Base-by-base conservation (phyloP, 2,797 vertebrate genomes). In the Cottoperca gobio region DNA sequence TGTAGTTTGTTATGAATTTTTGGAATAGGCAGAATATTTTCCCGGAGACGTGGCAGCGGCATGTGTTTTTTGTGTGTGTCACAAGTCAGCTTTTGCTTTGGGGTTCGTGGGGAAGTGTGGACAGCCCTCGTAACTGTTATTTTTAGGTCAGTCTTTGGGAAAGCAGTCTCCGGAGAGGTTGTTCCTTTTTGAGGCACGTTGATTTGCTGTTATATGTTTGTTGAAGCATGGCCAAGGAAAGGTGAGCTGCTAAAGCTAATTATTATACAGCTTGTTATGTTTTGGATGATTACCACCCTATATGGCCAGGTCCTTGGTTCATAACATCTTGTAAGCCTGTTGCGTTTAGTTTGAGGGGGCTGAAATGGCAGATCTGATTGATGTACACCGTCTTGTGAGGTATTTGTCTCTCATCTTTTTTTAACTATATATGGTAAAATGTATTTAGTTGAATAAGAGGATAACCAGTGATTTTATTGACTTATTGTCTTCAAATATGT, bases 141-240 rank as follows among this genome's bases (percentile, higher is more conserved):
- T 95, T 95, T 94, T 95, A 95, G 93, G 70, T 76, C 86, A 86
- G 92, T 93, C 90, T 89, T 87, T 89, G 26, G 35, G 76, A 83
- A 87, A 80, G 79, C 74, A 39, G 83, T 81, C 86, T 90, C 70
- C 26, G 60, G 82, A 86, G 82, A 87, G 85, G 90, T 88, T 83
- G 67, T 73, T 84, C 62, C 48, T 78, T 85, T 85, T 66, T 67
- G 59, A 77, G 68, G 43, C 83, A 73, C 77, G 70, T 79, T 66
- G 35, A 16, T 79, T 80, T 58, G 33, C 76, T 84, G 49, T 69
- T 63, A 72, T 58, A 52, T 59, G 42, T 81, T 75, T 81, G 57
- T 76, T 81, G 59, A 90, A 85, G 10, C 54, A 66, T 80, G 37
- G 65, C 78, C 62, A 86, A 83, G 67, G 58, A 71, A 65, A 89